Conservation (phyloP, 2,888 invertebrate species). For the Caenorhabditis angaria region DNA sequence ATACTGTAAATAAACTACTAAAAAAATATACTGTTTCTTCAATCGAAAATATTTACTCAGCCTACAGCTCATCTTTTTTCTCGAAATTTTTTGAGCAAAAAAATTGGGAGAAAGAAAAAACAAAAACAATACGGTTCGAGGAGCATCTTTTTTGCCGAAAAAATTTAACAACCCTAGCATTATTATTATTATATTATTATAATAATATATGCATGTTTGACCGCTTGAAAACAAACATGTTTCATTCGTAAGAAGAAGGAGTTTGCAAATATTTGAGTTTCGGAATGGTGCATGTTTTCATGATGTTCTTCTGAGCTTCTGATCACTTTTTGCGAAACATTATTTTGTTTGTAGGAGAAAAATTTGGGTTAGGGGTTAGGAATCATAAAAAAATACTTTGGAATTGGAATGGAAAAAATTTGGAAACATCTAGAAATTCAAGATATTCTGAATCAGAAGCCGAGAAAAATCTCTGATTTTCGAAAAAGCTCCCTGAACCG, state of each 20-base stretch:
- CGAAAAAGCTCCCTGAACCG: too few species aligned
- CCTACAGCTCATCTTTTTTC: neutral
- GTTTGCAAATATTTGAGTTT: constrained; percentile 2
- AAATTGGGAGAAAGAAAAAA: neutral
- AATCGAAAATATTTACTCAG: constrained; percentile 3
- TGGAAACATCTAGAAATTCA: too few species aligned
- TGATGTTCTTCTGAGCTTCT: constrained; percentile 4
- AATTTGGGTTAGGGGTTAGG: neutral
- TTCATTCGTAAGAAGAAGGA: neutral
- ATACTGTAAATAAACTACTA: constrained; percentile 12
- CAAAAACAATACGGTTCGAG: constrained; percentile 2
- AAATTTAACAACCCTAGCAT: neutral
- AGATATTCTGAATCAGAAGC: too few species aligned
- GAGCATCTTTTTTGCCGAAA: neutral
- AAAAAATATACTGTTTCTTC: neutral
- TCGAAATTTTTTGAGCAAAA: neutral
- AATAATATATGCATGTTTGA: constrained; percentile 5
- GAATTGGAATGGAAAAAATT: too few species aligned
- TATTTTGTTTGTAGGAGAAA: neutral
- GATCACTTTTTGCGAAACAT: neutral
- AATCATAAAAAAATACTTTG: neutral
- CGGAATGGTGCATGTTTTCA: constrained; percentile 4
- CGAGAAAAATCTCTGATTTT: too few species aligned
- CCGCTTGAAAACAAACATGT: constrained; percentile 25
- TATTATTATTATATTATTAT: neutral